Evolutionary conservation across 2,113 vertebrate species (phyloP).

Genomic region (Amphiprion ocellaris): DNA sequence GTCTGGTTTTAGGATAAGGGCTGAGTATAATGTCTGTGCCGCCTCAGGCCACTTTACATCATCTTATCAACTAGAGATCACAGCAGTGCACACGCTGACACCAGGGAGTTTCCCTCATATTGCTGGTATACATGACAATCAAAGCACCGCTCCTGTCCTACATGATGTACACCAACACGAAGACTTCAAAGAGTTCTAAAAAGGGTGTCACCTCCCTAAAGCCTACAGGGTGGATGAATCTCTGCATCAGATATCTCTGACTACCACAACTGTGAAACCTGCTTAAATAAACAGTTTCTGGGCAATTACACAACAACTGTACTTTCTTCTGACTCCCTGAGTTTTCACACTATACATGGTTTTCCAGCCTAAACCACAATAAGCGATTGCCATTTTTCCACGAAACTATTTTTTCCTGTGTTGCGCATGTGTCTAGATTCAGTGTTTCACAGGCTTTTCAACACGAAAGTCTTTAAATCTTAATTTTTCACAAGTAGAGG

Average conservation of each 20-base stretch:
- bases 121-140: constrained; percentile 50
- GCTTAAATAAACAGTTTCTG: constrained; percentile 14
- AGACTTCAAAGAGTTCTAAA: constrained; percentile 54
- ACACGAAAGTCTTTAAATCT: not conserved
- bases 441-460: not conserved
- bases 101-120: constrained; percentile 47
- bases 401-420: not conserved
- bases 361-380: no score
- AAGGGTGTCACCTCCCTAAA: constrained; percentile 29
- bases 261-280: constrained; percentile 6
- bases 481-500: not conserved
- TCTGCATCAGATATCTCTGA: not conserved
- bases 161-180: constrained; percentile 27
- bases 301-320: constrained; percentile 8
- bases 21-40: not conserved
- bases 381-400: no score
- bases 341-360: no score
- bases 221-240: constrained; percentile 17
- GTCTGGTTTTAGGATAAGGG: constrained; percentile 32
- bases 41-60: constrained; percentile 37
- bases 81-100: constrained; percentile 13
- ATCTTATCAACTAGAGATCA: constrained; percentile 37
- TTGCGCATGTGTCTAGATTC: not conserved
- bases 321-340: not conserved
- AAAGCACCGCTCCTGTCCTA: constrained; percentile 38